Evolutionary conservation across 2,113 vertebrate species (phyloP), one percentile per base, ranked within the genome.

Genomic region (Mirza zaza): DNA sequence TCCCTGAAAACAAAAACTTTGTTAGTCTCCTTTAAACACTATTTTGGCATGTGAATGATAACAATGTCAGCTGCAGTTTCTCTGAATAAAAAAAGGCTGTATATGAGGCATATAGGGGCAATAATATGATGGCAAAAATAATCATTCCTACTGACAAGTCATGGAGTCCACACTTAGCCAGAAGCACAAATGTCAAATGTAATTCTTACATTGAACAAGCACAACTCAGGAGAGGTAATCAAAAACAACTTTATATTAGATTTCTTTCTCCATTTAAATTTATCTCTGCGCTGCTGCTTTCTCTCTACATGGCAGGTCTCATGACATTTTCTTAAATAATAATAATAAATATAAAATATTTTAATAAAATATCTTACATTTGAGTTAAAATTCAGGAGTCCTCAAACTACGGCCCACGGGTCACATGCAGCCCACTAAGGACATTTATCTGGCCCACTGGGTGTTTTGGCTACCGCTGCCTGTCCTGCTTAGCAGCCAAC

Each of bases 201-300:
- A 36, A 75, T 67, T 93, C 9, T 77, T 61, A 0, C 59, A 59
- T 59, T 50, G 73, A 89, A 42, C 68, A 92, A 86, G 32, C 8
- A n/a, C 75, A 61, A 84, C 63, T 87, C 84, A 94, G 63, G 36
- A 45, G 11, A 20, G 55, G 32, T 52, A 32, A 65, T 55, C n/a
- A 87, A 65, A 87, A 95, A 65, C 48, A 90, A 59, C 34, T 86
- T 65, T 42, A 32, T 70, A n/a, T 85, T 93, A 84, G 81, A 70
- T 48, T 91, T 9, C 13, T 59, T 32, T 96, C 29, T 73, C 20
- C 48, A 10, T 73, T 86, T 81, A 77, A 73, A 84, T 84, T 88
- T 55, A 7, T 67, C 87, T 82, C 61, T 91, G 45, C 57, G 6
- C 42, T 68, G 20, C 32, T 57, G 52, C 70, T 95, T 84, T 92